These are phyloP conservation scores for Vanacampus margaritifer DNA, from an alignment of 2,113 vertebrate species.

Conservation along the genomic window DNA sequence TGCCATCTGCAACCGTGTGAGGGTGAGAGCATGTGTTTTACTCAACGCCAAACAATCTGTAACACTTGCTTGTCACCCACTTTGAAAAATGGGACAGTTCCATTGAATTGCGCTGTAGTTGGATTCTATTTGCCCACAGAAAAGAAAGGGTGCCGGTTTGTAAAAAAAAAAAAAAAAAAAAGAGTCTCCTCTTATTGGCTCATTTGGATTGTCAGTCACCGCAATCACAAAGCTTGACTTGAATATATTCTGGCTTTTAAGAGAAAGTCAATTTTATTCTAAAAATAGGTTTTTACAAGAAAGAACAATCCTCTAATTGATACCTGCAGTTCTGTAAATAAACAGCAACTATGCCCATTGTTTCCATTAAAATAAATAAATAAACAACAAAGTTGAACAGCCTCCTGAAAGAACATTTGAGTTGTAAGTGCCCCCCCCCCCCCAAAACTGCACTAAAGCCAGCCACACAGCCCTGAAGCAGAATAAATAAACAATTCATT, in stretches of 20 bases:
- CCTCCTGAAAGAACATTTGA: neutral
- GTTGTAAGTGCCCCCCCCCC: neutral
- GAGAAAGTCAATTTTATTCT: too few species aligned
- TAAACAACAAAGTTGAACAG: neutral
- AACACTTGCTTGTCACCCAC: slow-evolving; percentile 1
- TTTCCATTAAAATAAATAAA: neutral
- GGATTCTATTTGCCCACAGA: slow-evolving; percentile 1
- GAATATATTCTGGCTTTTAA: neutral
- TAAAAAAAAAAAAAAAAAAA: too few species aligned
- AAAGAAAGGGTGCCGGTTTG: neutral
- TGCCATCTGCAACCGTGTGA: neutral
- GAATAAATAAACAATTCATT: slow-evolving; percentile 1
- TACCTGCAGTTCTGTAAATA: neutral
- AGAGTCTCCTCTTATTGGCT: slow-evolving; percentile 1
- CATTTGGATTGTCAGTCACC: slow-evolving; percentile 4
- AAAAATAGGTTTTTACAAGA: too few species aligned
- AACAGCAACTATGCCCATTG: neutral
- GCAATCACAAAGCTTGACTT: neutral
- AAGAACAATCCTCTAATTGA: too few species aligned
- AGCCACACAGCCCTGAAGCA: neutral
- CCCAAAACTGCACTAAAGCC: neutral
- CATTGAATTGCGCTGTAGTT: slow-evolving; percentile 4
- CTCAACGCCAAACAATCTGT: slow-evolving; percentile 5
- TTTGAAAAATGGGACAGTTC: slow-evolving; percentile 11
- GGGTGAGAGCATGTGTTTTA: slow-evolving; percentile 6